These are phyloP conservation scores for Strix aluco DNA, from an alignment of 2,113 vertebrate genomes.

Conservation along the genomic window DNA sequence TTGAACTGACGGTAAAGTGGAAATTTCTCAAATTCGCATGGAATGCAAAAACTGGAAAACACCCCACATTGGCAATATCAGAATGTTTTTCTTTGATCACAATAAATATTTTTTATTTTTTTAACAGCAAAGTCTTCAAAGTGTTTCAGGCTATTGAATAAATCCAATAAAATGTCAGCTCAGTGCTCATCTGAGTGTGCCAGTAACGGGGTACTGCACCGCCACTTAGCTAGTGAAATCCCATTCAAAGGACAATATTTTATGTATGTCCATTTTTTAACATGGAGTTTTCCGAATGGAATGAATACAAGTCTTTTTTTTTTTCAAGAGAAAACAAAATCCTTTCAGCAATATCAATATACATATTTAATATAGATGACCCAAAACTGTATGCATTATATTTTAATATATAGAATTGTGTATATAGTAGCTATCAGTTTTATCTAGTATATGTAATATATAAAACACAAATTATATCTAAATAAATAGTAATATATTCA, in stretches of 20 bases:
- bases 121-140: neutral
- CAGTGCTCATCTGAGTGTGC: rapidly evolving
- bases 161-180: neutral
- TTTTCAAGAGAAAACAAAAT: neutral
- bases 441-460: neutral
- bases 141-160: neutral
- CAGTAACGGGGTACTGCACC: rapidly evolving
- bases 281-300: neutral
- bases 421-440: neutral
- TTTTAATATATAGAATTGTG: neutral
- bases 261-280: rapidly evolving
- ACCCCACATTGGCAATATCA: rapidly evolving
- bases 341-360: neutral
- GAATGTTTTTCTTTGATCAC: neutral
- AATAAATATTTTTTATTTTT: neutral
- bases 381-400: neutral
- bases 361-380: neutral
- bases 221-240: neutral
- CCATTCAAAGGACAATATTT: neutral
- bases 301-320: neutral
- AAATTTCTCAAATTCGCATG: neutral
- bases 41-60: neutral
- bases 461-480: neutral
- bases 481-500: neutral
- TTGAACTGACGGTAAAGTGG: neutral